Base-by-base conservation (phyloP, 2,797 vertebrate species). In the Aeoliscus strigatus region DNA sequence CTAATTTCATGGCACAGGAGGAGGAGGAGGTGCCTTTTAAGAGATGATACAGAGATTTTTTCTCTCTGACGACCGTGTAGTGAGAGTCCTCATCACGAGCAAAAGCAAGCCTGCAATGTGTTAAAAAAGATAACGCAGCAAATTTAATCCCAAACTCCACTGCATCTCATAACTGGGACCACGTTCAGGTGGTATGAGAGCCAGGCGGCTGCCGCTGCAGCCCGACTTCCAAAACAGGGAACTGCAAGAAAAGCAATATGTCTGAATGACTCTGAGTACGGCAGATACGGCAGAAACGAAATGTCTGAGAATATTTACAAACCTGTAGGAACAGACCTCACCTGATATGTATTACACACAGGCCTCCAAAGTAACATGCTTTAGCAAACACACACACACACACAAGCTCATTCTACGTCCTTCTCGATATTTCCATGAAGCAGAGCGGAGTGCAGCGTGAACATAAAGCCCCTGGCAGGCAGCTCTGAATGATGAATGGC, bases 391-490 rank as follows among this genome's bases (percentile, higher is more conserved):
- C 35, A 35, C 35, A 47, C 46, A 43, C 11, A 39, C 44, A 30
- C 8, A 26, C 50, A 35, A 4, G 31, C 36, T 21, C 8, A 3
- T 18, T 37, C 17, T 50, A 42, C 38, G 43, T 59, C 51, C 57
- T 44, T 63, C 52, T 59, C 29, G 7, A 27, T 31, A 57, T 65
- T 65, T 67, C 55, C 41, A 39, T 7, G 48, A 60, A 54, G 52
- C 43, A 16, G 53, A 55, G 40, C 53, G 28, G 45, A 54, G 40
- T 62, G 52, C 57, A 35, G 54, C 8, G 6, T 42, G 61, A 61
- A 66, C 60, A 69, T 47, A 75, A 77, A 80, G 59, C 70, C 40
- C 21, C 48, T 64, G 70, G 76, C 79, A 77, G 68, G 61, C 49
- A 32, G 27, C 40, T 51, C 50, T 4, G 50, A 65, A 62, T 84